Evolutionary conservation across 2,888 invertebrate genomes (phyloP).

Genomic region (Stenotaenia linearis): DNA sequence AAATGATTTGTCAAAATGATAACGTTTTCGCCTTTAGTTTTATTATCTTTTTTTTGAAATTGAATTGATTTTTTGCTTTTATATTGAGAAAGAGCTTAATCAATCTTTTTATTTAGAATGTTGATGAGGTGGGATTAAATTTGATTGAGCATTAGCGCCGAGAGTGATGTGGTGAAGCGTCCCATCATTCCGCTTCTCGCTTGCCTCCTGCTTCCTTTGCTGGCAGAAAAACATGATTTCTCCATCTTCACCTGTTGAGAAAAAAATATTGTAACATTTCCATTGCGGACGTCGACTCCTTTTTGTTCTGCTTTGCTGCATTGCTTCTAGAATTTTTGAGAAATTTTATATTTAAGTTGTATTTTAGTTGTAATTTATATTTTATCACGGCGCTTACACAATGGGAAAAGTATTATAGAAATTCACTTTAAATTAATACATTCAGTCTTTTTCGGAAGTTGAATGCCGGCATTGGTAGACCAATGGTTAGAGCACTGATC

Average conservation of each 20-base stretch:
- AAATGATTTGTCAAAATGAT: too few relatives aligned
- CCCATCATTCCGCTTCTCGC: background rate
- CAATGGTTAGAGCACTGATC: too few relatives aligned
- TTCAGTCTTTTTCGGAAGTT: background rate
- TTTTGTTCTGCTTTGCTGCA: background rate
- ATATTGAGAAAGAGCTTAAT: too few relatives aligned
- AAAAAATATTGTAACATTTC: background rate
- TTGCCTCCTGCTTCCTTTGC: slow-evolving; percentile 2
- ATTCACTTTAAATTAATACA: too few relatives aligned
- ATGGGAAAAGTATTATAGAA: too few relatives aligned
- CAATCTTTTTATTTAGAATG: too few relatives aligned
- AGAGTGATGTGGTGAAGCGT: background rate
- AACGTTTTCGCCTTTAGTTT: too few relatives aligned
- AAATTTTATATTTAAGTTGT: too few relatives aligned
- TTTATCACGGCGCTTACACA: too few relatives aligned
- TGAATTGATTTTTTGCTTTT: background rate
- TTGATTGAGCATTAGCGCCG: background rate
- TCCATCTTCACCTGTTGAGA: background rate
- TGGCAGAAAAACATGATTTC: background rate
- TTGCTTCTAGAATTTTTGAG: too few relatives aligned
- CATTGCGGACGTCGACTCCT: background rate
- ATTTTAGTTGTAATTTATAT: too few relatives aligned
- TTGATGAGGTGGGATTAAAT: background rate
- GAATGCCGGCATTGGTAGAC: background rate
- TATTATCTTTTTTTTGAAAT: background rate